Percentiles rank a stretch among this genome's conserved stretches.
These are phyloP conservation scores for Cynopterus brachyotis DNA, from an alignment of 2,113 vertebrate genomes.

Conservation along the genomic window DNA sequence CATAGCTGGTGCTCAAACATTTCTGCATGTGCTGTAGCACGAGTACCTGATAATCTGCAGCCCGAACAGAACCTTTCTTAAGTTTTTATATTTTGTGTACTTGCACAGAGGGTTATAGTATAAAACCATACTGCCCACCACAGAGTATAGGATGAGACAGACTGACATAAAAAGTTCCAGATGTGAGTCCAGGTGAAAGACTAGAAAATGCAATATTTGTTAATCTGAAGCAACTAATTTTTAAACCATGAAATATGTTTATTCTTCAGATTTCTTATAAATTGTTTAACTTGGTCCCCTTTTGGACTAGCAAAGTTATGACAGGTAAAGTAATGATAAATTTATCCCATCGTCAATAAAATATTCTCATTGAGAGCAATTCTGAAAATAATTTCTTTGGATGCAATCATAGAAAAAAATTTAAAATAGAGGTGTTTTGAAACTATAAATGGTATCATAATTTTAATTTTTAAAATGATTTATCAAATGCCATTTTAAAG, in stretches of 20 bases:
- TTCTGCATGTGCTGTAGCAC: not conserved
- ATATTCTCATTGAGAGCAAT: not conserved
- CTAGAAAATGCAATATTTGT: not conserved
- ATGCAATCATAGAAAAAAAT: not conserved
- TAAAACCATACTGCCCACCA: rapidly evolving
- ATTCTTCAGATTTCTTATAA: not conserved
- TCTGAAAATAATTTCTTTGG: slow-evolving; percentile 4
- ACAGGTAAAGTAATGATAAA: not conserved
- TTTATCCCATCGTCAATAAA: not conserved
- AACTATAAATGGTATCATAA: slow-evolving; percentile 3
- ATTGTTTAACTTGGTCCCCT: not conserved
- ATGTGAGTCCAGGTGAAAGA: not conserved
- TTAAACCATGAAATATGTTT: not conserved
- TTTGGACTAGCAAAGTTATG: not conserved
- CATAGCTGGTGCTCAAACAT: not conserved
- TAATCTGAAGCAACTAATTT: not conserved
- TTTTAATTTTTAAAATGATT: slow-evolving; percentile 51
- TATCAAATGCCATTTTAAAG: not conserved
- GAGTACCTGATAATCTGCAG: not conserved
- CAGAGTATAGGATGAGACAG: not conserved
- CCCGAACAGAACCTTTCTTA: not conserved
- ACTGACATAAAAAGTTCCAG: not conserved
- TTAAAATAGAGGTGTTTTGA: not conserved
- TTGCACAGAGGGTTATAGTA: not conserved
- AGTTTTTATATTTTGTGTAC: not conserved